Evolutionary conservation across 2,888 invertebrate species (phyloP), one percentile per base, ranked within the genome.

Genomic region (Cryptus viduatorius): DNA sequence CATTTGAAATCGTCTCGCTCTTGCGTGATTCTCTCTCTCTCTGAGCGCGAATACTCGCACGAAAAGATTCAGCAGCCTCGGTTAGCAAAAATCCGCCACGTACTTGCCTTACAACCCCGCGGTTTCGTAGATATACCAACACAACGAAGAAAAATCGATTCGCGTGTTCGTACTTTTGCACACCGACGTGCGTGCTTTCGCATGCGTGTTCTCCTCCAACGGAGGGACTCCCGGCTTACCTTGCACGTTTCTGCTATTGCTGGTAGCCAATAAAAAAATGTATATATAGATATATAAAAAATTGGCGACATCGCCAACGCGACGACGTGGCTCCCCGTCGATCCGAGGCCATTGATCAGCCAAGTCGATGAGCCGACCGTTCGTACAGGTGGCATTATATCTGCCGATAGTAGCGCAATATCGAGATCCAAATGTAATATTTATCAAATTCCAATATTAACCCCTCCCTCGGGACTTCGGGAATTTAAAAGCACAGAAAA

Each of bases 321-420:
- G 87, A 80, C 88, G 90, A 90, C 87, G 79, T 64, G 89, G 87
- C 88, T 89, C 89, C 87, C 87, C 86, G 89, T 87, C 89, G 87
- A 89, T 88, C 90, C 87, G 89, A 88, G 87, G 89, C 91, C 90
- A 91, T 91, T 91, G 90, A 91, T 91, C 90, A 89, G 89, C 56
- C 56, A 88, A 79, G 79, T 71, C 16, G 71, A 65, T 46, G 61
- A 50, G 4, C 37, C 46, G 24, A 24, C 24, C 72, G 59, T 76
- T 65, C 19, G 42, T 71, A 46, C 59, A 65, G 42, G 59, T 71
- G 37, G 31, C 48, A 16, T 31, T 31, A 31, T 31, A 61, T 14
- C 29, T 5, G 31, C 59, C 29, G 29, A 61, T 31, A 7, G 29
- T 5, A 31, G 14, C 59, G 59, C 12, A 29, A 31, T 29, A 14